Evolutionary conservation across 1,140 invertebrate genomes (phyloP).

Genomic region (Lucilia sericata): DNA sequence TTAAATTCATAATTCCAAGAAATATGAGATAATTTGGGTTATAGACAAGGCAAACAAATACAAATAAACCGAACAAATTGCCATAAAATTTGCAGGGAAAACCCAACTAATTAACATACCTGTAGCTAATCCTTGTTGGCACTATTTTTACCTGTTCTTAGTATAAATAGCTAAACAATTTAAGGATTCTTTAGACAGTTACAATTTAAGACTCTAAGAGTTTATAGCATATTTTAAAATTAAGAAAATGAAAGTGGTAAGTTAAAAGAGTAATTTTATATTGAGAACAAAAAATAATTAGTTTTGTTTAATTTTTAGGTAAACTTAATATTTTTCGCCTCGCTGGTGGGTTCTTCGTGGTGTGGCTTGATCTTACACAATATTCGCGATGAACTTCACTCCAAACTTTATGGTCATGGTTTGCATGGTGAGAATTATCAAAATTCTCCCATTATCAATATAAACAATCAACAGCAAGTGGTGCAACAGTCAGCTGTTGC

Average conservation of each 20-base stretch:
- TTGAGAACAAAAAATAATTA: not conserved
- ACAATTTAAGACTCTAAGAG: not conserved
- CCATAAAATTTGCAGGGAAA: not conserved
- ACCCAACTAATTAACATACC: not conserved
- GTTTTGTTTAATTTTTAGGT: not conserved
- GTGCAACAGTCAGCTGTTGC: not conserved
- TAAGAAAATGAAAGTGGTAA: not conserved
- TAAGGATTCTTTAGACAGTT: not conserved
- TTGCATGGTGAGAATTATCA: not conserved
- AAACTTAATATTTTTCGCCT: not conserved
- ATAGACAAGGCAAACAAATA: no score
- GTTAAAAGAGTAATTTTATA: not conserved
- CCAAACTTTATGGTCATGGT: conserved; percentile 18
- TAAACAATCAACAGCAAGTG: conserved; percentile 9
- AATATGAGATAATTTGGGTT: no score
- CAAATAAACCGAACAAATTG: no score
- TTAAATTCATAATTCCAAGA: no score
- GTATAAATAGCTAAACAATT: not conserved
- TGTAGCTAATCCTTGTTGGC: not conserved
- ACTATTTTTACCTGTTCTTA: not conserved
- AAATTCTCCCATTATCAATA: conserved; percentile 25
- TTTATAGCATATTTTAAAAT: not conserved
- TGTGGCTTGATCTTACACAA: conserved; percentile 6
- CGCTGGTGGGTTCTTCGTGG: not conserved
- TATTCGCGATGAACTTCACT: not conserved